Percentiles rank a stretch among this genome's conserved stretches.
phyloP scores from a whole-genome alignment of 1,140 invertebrate genomes.

The Asobara japonica region DNA sequence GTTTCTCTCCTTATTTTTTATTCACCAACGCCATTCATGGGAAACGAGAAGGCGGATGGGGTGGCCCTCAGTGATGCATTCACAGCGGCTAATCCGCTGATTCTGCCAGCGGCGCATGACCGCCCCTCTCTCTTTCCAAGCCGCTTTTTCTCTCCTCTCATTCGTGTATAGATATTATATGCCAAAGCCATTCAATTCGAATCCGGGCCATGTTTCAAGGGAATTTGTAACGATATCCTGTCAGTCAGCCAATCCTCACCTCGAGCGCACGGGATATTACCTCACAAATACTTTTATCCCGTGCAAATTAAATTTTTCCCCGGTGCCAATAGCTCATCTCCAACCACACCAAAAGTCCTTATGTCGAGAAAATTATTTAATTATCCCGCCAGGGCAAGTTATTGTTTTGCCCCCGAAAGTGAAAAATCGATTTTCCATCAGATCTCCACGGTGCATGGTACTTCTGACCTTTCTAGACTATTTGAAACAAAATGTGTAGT shows the following conservation, averaged over 20 bases:
- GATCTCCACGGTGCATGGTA: too few species aligned
- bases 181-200: slow-evolving; percentile 47
- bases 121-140: slow-evolving; percentile 44
- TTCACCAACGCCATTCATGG: slow-evolving; percentile 27
- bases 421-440: too few species aligned
- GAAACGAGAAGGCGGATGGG: slow-evolving; percentile 35
- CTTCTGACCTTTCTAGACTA: too few species aligned
- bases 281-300: neutral
- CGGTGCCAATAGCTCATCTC: too few species aligned
- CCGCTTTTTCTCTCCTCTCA: slow-evolving; percentile 26
- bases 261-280: neutral
- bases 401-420: too few species aligned
- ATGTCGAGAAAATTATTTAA: too few species aligned
- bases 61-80: slow-evolving; percentile 45
- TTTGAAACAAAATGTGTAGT: too few species aligned
- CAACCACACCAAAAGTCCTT: too few species aligned
- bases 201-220: slow-evolving; percentile 43
- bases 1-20: slow-evolving; percentile 17
- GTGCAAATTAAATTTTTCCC: neutral
- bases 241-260: slow-evolving; percentile 34
- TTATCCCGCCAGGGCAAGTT: too few species aligned
- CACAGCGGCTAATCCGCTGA: slow-evolving; percentile 55
- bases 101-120: slow-evolving; percentile 46
- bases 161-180: slow-evolving; percentile 3
- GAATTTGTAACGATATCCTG: slow-evolving; percentile 55